These are phyloP conservation scores for Ptiloglossa arizonensis DNA, from an alignment of 1,140 invertebrate genomes.

Conservation along the genomic window DNA sequence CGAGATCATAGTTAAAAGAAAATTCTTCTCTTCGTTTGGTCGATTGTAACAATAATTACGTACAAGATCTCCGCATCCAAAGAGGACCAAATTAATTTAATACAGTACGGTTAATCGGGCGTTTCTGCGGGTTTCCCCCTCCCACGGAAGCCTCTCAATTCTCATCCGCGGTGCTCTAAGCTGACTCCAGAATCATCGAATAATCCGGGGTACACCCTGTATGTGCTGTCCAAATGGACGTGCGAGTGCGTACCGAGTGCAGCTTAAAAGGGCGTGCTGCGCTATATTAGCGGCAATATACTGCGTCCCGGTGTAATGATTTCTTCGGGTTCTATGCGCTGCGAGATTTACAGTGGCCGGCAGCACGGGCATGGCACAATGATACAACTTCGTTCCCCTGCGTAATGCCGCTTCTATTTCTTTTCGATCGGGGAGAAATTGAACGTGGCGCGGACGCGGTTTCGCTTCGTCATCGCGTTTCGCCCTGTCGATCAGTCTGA, in stretches of 20 bases:
- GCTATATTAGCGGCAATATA: constrained; percentile 68
- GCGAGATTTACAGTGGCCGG: constrained; percentile 70
- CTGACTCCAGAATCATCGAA: background rate
- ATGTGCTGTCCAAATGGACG: background rate
- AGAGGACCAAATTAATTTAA: too few species aligned
- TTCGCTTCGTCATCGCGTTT: constrained; percentile 16
- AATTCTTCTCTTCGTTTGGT: too few species aligned
- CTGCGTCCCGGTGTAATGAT: constrained; percentile 66
- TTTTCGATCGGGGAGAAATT: constrained; percentile 15
- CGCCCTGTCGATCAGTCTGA: constrained; percentile 10
- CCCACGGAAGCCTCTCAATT: background rate
- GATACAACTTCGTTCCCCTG: constrained; percentile 32
- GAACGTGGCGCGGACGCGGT: background rate
- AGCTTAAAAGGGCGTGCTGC: constrained; percentile 58
- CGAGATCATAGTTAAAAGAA: too few species aligned
- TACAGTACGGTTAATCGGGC: background rate
- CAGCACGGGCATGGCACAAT: constrained; percentile 48
- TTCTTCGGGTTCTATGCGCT: constrained; percentile 66
- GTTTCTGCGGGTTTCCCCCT: background rate
- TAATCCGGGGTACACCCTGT: constrained; percentile 12
- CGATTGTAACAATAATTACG: too few species aligned
- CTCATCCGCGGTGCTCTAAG: background rate
- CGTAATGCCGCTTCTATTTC: constrained; percentile 23
- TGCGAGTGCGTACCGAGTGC: background rate
- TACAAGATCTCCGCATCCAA: too few species aligned